Conservation (phyloP, 1,140 invertebrate genomes). For the Drosophila lacteicornis region DNA sequence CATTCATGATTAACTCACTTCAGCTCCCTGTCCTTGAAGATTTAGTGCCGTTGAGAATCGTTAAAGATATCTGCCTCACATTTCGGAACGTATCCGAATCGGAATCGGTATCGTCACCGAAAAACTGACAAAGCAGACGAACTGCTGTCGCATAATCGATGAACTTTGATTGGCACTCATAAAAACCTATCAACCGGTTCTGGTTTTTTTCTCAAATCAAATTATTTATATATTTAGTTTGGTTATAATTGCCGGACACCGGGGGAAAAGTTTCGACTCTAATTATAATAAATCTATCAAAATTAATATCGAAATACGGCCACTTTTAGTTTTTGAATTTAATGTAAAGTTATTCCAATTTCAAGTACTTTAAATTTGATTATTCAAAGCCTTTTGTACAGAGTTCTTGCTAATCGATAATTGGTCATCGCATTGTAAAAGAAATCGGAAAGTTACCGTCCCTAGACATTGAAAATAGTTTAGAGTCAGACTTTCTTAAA, state of each 20-base stretch:
- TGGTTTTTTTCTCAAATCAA: constrained; percentile 19
- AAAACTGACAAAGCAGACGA: constrained; percentile 30
- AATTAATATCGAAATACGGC: background rate
- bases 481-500: background rate
- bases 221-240: constrained; percentile 10
- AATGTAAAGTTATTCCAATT: background rate
- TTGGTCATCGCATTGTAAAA: too few species aligned
- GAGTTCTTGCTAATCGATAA: background rate
- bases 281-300: background rate
- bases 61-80: constrained; percentile 61
- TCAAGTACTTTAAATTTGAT: background rate
- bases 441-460: background rate
- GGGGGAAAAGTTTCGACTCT: background rate
- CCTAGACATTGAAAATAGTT: background rate
- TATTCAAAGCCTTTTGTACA: background rate
- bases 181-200: constrained; percentile 43
- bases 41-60: constrained; percentile 71
- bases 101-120: constrained; percentile 8
- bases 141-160: constrained; percentile 76
- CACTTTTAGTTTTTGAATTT: background rate
- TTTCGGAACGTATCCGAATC: constrained; percentile 2
- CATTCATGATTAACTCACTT: constrained; percentile 74
- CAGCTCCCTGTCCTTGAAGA: constrained; percentile 71
- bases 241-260: constrained; percentile 40
- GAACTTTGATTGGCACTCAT: constrained; percentile 43